These are phyloP conservation scores for Iguana delicatissima DNA, from an alignment of 2,797 vertebrate species.

Conservation along the genomic window DNA sequence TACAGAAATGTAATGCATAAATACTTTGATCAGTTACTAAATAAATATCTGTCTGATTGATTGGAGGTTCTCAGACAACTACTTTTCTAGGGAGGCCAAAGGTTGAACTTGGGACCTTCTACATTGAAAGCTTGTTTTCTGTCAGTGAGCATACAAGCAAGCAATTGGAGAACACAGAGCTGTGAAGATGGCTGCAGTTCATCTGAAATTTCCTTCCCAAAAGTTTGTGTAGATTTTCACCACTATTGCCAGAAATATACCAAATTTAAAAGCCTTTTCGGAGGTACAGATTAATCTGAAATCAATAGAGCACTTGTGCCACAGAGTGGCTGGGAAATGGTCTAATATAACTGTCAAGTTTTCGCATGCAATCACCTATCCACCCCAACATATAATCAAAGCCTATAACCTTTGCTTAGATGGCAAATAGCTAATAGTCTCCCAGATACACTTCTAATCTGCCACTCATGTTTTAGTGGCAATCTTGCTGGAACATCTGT, in stretches of 20 bases:
- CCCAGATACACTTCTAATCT: not conserved
- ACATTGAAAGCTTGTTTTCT: not conserved
- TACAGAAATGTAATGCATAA: not conserved
- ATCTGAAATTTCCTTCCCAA: not conserved
- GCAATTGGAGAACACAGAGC: no score
- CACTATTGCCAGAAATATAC: not conserved
- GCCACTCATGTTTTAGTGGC: not conserved
- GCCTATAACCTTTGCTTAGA: not conserved
- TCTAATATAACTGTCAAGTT: not conserved
- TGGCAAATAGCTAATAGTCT: slow-evolving; percentile 3
- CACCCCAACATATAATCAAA: not conserved
- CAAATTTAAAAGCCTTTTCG: slow-evolving; percentile 26
- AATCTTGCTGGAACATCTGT: not conserved
- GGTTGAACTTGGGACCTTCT: not conserved
- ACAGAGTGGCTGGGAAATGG: not conserved
- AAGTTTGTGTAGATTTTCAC: not conserved
- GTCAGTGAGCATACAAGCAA: not conserved
- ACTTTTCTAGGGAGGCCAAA: not conserved
- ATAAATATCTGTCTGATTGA: not conserved
- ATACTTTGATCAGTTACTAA: not conserved
- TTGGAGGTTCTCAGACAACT: not conserved
- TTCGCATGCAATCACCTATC: not conserved
- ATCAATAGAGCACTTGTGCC: not conserved
- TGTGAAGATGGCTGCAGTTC: no score
- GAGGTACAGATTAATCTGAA: not conserved